Percentiles rank a stretch among this genome's conserved stretches.
Evolutionary conservation across 2,888 invertebrate species (phyloP).

Genomic region (Neoascia interrupta): DNA sequence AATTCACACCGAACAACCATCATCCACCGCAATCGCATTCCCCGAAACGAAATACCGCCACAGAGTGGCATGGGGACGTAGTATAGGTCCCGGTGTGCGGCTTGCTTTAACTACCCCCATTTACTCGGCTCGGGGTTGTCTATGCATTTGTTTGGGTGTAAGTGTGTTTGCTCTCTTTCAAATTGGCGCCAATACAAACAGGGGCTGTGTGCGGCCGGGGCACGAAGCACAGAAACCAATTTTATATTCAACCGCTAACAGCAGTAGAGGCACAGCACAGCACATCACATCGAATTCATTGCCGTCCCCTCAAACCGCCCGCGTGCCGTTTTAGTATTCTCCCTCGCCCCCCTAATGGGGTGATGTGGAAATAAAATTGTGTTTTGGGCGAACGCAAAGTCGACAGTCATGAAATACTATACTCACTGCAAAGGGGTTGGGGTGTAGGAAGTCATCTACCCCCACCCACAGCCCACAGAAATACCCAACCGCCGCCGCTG

Average conservation of each 20-base stretch:
- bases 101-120: slow-evolving; percentile 30
- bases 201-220: not conserved
- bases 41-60: slow-evolving; percentile 59
- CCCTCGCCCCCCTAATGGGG: not conserved
- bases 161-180: slow-evolving; percentile 21
- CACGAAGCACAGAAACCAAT: slow-evolving; percentile 57
- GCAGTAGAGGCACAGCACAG: too few species aligned
- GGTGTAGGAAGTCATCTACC: slow-evolving; percentile 36
- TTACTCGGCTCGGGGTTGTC: not conserved
- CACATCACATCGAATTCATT: slow-evolving; percentile 1
- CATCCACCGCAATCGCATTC: slow-evolving; percentile 68
- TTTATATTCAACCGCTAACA: slow-evolving; percentile 69
- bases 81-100: not conserved
- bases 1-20: slow-evolving; percentile 66
- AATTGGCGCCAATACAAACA: slow-evolving; percentile 52
- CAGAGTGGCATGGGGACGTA: not conserved
- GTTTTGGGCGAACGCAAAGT: slow-evolving; percentile 49
- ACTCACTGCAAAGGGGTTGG: not conserved
- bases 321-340: slow-evolving; percentile 36
- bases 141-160: too few species aligned
- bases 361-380: slow-evolving; percentile 56
- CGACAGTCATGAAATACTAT: slow-evolving; percentile 58
- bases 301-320: not conserved
- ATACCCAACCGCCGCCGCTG: too few species aligned
- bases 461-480: too few species aligned